Base-by-base conservation (phyloP, 1,140 invertebrate species). In the Temnothorax curvispinosus region DNA sequence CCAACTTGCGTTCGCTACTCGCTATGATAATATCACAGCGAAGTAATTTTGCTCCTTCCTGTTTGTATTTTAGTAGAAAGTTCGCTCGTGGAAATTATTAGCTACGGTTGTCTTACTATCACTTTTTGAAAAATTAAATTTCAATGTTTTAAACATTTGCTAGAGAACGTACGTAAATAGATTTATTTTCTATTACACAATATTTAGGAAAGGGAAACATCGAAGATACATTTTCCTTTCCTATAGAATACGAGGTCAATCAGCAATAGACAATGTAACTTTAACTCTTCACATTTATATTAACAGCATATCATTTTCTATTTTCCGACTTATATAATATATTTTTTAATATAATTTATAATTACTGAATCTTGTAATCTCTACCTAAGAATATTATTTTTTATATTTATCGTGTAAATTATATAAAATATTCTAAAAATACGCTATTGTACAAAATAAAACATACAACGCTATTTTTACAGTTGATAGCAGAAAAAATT, bases 11-110 rank as follows among this genome's bases (percentile, higher is more conserved):
- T 41, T 81, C 21, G 15, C 77, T 27, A 27, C 47, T 69, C 69
- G 8, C 15, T 11, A 3, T 9, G 47, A 47, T 38, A 52, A 41
- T 81, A 67, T 50, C 76, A 52, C n/a, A 38, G 5, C 13, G 2
- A 67, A 67, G 18, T 13, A 50, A 47, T 50, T 3, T 80, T 52
- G 18, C 32, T 41, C 15, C 5, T 69, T 81, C 56, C 75, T 32
- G 38, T 32, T 41, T 71, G 13, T 27, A 81, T 27, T 71, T 71
- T 41, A 54, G 44, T 54, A 71, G 64, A 81, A 81, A 81, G 75
- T 77, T 81, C 13, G 35, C 3, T 27, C 13, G 13, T 21, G n/a
- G 18, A 78, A 78, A 54, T 13, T 54, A 50, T 69, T 27, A 69
- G 5, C 64, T 41, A n/a, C 18, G 38, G 38, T 41, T 27, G 27